phyloP scores from a whole-genome alignment of 2,888 invertebrate species.

The Lydus trimaculatus region DNA sequence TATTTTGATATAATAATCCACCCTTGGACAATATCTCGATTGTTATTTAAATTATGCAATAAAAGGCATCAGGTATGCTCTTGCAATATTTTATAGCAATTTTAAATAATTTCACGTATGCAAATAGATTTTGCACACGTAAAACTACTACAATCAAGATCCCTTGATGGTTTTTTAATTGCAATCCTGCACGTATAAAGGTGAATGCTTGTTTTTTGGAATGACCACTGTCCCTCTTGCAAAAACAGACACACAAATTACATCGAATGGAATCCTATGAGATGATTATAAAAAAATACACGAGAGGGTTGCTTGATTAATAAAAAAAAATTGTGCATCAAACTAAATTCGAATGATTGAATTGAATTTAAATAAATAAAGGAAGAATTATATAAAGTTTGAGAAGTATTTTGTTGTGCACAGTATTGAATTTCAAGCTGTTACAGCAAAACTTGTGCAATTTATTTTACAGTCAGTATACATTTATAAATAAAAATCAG shows the following conservation, averaged over 20 bases:
- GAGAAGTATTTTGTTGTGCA: background rate
- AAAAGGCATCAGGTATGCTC: too few relatives aligned
- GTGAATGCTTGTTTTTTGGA: background rate
- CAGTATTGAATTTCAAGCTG: slow-evolving; percentile 4
- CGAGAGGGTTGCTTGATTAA: background rate
- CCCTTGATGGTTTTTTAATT: background rate
- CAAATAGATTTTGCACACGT: background rate
- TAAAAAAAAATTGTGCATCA: background rate
- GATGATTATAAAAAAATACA: background rate
- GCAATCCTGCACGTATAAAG: background rate
- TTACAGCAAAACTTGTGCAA: background rate
- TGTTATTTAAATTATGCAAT: too few relatives aligned
- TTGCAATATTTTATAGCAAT: background rate
- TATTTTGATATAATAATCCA: too few relatives aligned
- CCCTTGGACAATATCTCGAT: too few relatives aligned
- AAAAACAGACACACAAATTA: background rate
- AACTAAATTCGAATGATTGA: background rate
- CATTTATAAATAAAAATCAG: slow-evolving; percentile 2
- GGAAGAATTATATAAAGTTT: background rate
- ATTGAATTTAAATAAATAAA: background rate
- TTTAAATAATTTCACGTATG: background rate
- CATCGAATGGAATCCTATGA: background rate
- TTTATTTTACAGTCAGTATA: background rate
- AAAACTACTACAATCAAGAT: background rate
- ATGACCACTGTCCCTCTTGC: background rate